Evolutionary conservation across 2,797 vertebrate species (phyloP).

Genomic region (Mycteria americana): DNA sequence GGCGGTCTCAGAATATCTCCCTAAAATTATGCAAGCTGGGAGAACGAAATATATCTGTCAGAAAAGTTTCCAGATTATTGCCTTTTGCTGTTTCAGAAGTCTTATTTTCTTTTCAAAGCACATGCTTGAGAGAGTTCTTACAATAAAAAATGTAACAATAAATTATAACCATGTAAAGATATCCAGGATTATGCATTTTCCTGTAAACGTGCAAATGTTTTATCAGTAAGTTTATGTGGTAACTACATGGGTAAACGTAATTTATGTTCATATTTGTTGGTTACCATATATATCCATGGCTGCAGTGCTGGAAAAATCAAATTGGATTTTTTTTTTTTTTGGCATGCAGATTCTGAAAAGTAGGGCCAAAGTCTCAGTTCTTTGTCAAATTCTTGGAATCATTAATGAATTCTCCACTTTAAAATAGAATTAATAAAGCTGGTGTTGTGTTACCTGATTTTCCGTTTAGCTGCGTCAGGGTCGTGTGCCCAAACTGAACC

Average conservation of each 20-base stretch:
- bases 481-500: slow-evolving; percentile 83
- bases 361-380: neutral
- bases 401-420: neutral
- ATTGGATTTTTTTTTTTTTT: neutral
- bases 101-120: neutral
- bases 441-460: slow-evolving; percentile 75
- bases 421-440: neutral
- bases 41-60: rapidly evolving
- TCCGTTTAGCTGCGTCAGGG: slow-evolving; percentile 77
- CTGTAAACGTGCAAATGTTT: neutral
- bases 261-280: neutral
- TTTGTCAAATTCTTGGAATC: neutral
- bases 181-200: neutral
- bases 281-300: neutral
- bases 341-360: neutral
- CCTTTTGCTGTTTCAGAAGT: neutral
- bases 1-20: neutral
- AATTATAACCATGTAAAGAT: neutral
- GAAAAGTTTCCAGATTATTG: neutral
- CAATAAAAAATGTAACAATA: neutral
- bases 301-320: neutral
- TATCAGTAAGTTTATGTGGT: neutral
- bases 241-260: neutral
- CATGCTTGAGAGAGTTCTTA: neutral
- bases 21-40: neutral